Conservation (phyloP, 1,140 invertebrate genomes). For the Odontomachus brunneus region DNA sequence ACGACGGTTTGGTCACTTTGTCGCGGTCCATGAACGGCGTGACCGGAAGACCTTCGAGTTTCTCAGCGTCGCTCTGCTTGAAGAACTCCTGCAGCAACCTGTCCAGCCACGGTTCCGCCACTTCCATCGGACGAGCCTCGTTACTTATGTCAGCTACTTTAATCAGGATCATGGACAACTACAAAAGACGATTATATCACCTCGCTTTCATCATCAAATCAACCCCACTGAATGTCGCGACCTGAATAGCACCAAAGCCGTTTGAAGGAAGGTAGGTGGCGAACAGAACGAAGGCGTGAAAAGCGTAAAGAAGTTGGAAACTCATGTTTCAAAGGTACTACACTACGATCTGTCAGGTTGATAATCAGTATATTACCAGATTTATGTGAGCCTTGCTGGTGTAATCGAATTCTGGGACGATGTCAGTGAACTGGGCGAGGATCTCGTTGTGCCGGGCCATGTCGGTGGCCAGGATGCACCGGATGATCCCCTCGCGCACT, state of each 20-base stretch:
- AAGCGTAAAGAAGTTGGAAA: too few species aligned
- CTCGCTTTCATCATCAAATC: neutral
- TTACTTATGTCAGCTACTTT: slow-evolving; percentile 96
- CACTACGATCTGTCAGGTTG: neutral
- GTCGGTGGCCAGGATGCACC: slow-evolving; percentile 94
- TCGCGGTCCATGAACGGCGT: slow-evolving; percentile 96
- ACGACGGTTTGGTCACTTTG: slow-evolving; percentile 94
- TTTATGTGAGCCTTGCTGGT: slow-evolving; percentile 91
- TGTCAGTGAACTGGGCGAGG: slow-evolving; percentile 91
- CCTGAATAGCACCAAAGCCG: neutral
- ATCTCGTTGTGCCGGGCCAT: slow-evolving; percentile 96
- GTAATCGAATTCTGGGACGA: slow-evolving; percentile 90
- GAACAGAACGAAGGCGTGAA: too few species aligned
- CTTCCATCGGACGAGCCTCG: slow-evolving; percentile 93
- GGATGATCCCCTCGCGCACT: slow-evolving; percentile 92
- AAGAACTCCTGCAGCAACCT: slow-evolving; percentile 92
- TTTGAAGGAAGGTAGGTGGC: neutral
- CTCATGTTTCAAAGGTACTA: too few species aligned
- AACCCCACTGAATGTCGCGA: neutral
- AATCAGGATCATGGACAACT: slow-evolving; percentile 94
- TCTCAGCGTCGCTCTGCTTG: slow-evolving; percentile 93
- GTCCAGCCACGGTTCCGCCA: slow-evolving; percentile 94
- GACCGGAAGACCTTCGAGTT: slow-evolving; percentile 93
- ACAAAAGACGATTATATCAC: slow-evolving; percentile 43
- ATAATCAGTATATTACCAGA: slow-evolving; percentile 87